Evolutionary conservation across 92 coral and sea anemone genomes (phyloP).

Genomic region (Umimayanthus chanpuru): DNA sequence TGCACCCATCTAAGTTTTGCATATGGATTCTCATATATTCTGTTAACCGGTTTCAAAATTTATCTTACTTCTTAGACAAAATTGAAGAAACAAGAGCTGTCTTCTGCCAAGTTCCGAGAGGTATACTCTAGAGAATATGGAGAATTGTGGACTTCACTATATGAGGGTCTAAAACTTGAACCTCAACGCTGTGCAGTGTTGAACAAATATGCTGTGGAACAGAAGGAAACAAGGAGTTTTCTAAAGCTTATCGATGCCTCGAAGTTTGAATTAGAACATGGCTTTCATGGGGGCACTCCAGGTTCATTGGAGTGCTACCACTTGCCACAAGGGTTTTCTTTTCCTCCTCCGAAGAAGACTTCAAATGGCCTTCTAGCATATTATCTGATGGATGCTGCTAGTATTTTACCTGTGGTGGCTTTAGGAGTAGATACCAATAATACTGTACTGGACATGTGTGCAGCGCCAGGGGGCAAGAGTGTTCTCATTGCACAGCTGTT

Average conservation of each 20-base stretch:
- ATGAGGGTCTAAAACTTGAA: slow-evolving; percentile 42
- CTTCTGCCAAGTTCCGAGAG: slow-evolving; percentile 42
- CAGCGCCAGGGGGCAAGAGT: slow-evolving; percentile 74
- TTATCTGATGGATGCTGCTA: slow-evolving; percentile 67
- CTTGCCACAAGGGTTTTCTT: background rate
- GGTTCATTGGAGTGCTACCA: slow-evolving; percentile 1
- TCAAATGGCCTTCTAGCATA: slow-evolving; percentile 60
- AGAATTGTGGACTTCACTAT: slow-evolving; percentile 49
- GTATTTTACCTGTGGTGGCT: slow-evolving; percentile 58
- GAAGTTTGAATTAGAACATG: background rate
- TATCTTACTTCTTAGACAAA: background rate
- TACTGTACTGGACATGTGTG: slow-evolving; percentile 71
- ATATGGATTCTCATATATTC: too few relatives aligned
- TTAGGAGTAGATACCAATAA: slow-evolving; percentile 44
- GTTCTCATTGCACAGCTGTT: slow-evolving; percentile 57
- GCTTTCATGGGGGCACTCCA: background rate
- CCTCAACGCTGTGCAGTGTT: slow-evolving; percentile 67
- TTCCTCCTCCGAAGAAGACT: slow-evolving; percentile 52
- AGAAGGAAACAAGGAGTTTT: slow-evolving; percentile 25
- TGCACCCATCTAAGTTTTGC: too few relatives aligned
- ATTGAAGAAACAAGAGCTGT: slow-evolving; percentile 50
- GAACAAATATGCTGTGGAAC: slow-evolving; percentile 58
- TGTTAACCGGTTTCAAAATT: too few relatives aligned
- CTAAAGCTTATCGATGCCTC: slow-evolving; percentile 29
- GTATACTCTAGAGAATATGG: slow-evolving; percentile 50